Conservation (phyloP, 2,888 invertebrate species). For the Eledona agricola region DNA sequence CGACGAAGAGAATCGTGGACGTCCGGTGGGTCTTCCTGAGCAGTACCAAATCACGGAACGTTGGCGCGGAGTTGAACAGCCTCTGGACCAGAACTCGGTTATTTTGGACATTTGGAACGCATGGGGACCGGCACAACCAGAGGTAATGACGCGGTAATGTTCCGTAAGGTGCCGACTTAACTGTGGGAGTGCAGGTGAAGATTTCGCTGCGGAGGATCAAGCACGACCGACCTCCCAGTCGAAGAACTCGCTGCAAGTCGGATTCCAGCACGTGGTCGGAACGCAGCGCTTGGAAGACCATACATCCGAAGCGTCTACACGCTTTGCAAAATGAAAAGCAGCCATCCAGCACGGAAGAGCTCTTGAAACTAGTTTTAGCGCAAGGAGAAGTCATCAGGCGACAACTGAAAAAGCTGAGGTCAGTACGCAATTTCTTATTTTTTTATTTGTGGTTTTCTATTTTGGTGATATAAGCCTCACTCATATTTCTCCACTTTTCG, state of each 20-base stretch:
- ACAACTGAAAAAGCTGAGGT: constrained; percentile 62
- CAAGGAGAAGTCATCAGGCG: constrained; percentile 69
- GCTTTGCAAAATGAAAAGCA: constrained; percentile 60
- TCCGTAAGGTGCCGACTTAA: too few species aligned
- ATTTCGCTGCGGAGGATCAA: constrained; percentile 61
- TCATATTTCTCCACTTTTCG: too few species aligned
- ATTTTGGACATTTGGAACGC: constrained; percentile 82
- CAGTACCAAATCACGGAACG: constrained; percentile 78
- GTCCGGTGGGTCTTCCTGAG: constrained; percentile 55
- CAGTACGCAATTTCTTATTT: constrained; percentile 17
- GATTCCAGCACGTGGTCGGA: constrained; percentile 59
- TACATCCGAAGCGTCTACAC: constrained; percentile 62
- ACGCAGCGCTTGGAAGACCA: constrained; percentile 59
- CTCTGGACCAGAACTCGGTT: constrained; percentile 74
- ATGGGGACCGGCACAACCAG: constrained; percentile 77
- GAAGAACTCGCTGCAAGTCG: constrained; percentile 56
- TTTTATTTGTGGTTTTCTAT: too few species aligned
- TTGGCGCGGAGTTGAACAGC: constrained; percentile 81
- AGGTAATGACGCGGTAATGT: too few species aligned
- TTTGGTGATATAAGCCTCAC: too few species aligned
- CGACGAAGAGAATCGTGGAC: constrained; percentile 63
- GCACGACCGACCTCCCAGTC: constrained; percentile 53
- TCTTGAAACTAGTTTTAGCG: constrained; percentile 67
- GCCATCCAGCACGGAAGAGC: constrained; percentile 62
- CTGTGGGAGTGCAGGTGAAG: constrained; percentile 62